phyloP scores from a whole-genome alignment of 2,797 vertebrate species.

The Periophthalmus magnuspinnatus region DNA sequence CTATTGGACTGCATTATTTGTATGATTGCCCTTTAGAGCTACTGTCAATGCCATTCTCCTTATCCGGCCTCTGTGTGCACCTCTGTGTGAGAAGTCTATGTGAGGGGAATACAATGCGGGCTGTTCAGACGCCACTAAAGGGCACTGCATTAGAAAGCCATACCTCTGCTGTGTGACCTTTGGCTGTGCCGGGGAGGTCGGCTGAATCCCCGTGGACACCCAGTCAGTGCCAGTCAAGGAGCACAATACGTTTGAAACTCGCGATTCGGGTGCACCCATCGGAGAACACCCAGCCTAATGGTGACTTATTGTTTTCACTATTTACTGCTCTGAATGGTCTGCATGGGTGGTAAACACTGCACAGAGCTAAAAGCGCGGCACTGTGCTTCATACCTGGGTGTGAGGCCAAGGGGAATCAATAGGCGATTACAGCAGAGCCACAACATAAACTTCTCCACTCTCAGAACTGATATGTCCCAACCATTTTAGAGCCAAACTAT shows the following conservation, averaged over 20 bases:
- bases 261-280: conserved; percentile 50
- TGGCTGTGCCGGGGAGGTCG: conserved; percentile 68
- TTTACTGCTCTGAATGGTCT: conserved; percentile 51
- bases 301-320: conserved; percentile 58
- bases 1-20: conserved; percentile 75
- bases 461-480: not conserved
- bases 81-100: conserved; percentile 64
- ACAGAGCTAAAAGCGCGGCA: conserved; percentile 29
- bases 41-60: conserved; percentile 75
- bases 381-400: conserved; percentile 24
- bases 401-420: conserved; percentile 22
- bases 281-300: conserved; percentile 54
- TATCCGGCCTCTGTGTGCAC: conserved; percentile 68
- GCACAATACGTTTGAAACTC: conserved; percentile 66
- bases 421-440: conserved; percentile 7
- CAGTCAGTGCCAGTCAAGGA: conserved; percentile 63
- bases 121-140: conserved; percentile 73
- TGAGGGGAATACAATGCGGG: conserved; percentile 71
- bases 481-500: not conserved
- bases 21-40: conserved; percentile 75
- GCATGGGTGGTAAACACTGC: conserved; percentile 27
- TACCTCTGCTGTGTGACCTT: conserved; percentile 78
- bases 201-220: conserved; percentile 66
- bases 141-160: conserved; percentile 77
- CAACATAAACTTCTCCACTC: not conserved